Percentiles rank a stretch among this genome's conserved stretches.
phyloP scores from a whole-genome alignment of 1,140 invertebrate species.

The Aphelenchoides fujianensis region DNA sequence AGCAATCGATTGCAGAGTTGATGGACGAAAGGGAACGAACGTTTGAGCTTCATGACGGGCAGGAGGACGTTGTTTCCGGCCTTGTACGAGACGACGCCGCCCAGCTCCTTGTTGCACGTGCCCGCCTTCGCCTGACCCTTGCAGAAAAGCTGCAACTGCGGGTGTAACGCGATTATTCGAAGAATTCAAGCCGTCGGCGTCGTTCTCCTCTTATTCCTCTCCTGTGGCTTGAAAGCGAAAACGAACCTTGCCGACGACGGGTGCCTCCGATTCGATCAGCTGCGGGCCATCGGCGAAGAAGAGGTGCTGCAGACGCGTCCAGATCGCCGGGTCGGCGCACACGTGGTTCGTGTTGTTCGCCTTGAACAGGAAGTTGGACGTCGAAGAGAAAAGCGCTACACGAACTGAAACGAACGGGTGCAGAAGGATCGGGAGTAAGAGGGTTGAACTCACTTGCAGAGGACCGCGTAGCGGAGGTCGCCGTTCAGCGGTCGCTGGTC shows the following conservation, averaged over 20 bases:
- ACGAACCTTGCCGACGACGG: background rate
- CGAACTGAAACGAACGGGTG: too few relatives aligned
- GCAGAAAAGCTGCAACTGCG: background rate
- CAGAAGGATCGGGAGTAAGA: too few relatives aligned
- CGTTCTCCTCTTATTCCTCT: too few relatives aligned
- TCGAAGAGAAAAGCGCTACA: background rate
- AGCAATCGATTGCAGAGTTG: background rate
- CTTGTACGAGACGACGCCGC: background rate
- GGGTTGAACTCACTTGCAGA: background rate
- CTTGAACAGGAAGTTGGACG: background rate
- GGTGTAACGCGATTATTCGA: too few relatives aligned
- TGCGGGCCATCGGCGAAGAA: too few relatives aligned
- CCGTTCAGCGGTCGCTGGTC: background rate
- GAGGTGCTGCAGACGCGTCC: background rate
- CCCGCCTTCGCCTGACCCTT: background rate
- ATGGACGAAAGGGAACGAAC: background rate
- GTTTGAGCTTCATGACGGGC: background rate
- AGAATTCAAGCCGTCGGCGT: too few relatives aligned
- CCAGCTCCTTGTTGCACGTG: background rate
- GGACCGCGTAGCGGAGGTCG: background rate
- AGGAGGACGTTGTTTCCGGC: background rate
- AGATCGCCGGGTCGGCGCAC: background rate
- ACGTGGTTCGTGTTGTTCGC: conserved; percentile 2
- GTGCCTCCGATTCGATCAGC: too few relatives aligned
- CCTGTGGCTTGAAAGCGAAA: too few relatives aligned